Evolutionary conservation across 2,888 invertebrate species (phyloP), one percentile per base, ranked within the genome.

Genomic region (Protophormia terraenovae): DNA sequence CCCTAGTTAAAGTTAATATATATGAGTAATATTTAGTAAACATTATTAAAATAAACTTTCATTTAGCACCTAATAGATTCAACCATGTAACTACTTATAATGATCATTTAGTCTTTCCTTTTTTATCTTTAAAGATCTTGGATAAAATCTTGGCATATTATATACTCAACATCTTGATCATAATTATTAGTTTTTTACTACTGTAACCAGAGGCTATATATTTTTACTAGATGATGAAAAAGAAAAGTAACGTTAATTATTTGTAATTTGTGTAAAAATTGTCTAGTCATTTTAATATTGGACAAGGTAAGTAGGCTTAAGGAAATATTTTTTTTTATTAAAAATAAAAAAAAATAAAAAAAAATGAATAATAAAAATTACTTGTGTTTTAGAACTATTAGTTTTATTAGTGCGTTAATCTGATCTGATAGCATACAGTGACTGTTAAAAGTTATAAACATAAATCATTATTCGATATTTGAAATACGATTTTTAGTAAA

Each of bases 81-180:
- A 76, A 32, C 16, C 55, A 55, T 19, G 4, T 22, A 55, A 38
- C 6, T 27, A 35, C 38, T 3, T 3, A 12, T 14, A 32, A 32
- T 14, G 12, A 12, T 2, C 41, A 41, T n/a, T 35, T 12, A 50
- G 16, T 75, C 16, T 19, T 53, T 75, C 64, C 41, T 41, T 47
- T 62, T 75, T 81, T 62, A 62, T 47, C 32, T 35, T n/a, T 35
- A 24, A 32, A 58, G 64, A 55, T 83, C 32, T 53, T 45, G 32
- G 38, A 58, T 81, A 24, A 50, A 62, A 41, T 24, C 60, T 16
- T 62, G 41, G 60, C 41, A 75, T 58, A 69, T 1, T 22, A n/a
- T 19, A 62, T 69, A 69, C n/a, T 67, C 47, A 60, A n/a, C 55
- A 35, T 71, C 35, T 64, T n/a, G 35, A 82, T 64, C 27, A 27